Base-by-base conservation (phyloP, 2,113 vertebrate species). In the Megaleporinus macrocephalus region DNA sequence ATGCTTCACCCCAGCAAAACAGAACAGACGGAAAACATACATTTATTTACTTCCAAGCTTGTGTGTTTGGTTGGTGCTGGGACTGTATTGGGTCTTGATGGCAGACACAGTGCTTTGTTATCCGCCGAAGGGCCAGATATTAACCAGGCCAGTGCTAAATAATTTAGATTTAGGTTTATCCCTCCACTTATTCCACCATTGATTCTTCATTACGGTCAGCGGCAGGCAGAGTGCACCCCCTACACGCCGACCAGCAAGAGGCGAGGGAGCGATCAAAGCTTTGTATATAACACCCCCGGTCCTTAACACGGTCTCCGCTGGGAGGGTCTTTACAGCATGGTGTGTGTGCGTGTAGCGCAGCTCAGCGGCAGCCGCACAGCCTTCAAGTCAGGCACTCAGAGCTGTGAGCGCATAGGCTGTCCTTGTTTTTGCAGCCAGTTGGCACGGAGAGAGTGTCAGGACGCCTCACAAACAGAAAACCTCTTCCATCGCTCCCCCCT, bases 161-260 rank as follows among this genome's bases (percentile, higher is more conserved):
- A 57, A 68, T 83, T 79, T 73, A 73, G 68, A 41, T 72, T 73
- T 55, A 69, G 76, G 68, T 73, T 84, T 76, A 33, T 55, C 41
- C 59, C 27, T 79, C 53, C 49, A 79, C 24, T 62, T 79, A 55
- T 57, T 41, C 62, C 30, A n/a, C 63, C 72, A 61, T 62, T 70
- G 77, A 84, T 80, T 84, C 73, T 80, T 76, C 63, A 80, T 80
- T 80, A 72, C 13, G 14, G 29, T 80, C 77, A 74, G 33, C 69
- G 70, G 44, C 62, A 29, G 36, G 69, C 30, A 77, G 47, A 33
- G 33, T 65, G 29, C 29, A 47, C 14, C 75, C 44, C 74, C 68
- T 13, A 5, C 41, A 27, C 73, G 47, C 65, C 57, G 27, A 65
- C n/a, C 29, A n/a, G 44, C 29, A 0, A 77, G 77, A 70, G 30